Evolutionary conservation across 2,113 vertebrate species (phyloP).

Genomic region (Epinephelus cyanopodus): DNA sequence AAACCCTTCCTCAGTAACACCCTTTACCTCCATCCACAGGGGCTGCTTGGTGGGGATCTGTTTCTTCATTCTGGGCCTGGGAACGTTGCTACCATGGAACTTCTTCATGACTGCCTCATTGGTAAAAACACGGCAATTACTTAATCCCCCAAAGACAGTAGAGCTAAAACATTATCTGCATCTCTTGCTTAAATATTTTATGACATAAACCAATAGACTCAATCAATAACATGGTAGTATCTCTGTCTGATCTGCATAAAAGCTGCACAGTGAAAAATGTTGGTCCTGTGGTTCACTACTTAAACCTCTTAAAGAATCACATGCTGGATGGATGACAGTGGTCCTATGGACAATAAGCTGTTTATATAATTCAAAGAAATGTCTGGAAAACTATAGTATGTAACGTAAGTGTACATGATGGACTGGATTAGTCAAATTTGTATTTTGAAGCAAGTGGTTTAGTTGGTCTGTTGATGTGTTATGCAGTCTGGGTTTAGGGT

Average conservation of each 20-base stretch:
- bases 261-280: too few relatives aligned
- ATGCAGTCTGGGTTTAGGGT: not conserved
- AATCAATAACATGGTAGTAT: not conserved
- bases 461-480: not conserved
- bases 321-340: not conserved
- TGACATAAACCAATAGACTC: not conserved
- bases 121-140: constrained; percentile 76
- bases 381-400: not conserved
- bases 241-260: not conserved
- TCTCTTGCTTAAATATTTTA: not conserved
- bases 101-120: constrained; percentile 92
- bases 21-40: constrained; percentile 68
- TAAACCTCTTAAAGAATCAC: constrained; percentile 26
- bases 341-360: not conserved
- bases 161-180: not conserved
- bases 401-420: not conserved
- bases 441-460: not conserved
- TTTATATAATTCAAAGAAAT: not conserved
- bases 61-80: constrained; percentile 91
- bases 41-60: constrained; percentile 84
- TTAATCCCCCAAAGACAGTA: not conserved
- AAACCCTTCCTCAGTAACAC: not conserved
- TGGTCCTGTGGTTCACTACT: not conserved
- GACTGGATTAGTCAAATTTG: not conserved
- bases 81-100: constrained; percentile 93